Percentiles rank a stretch among this genome's conserved stretches.
These are phyloP conservation scores for Melanargia galathea DNA, from an alignment of 2,888 invertebrate genomes.

Conservation along the genomic window DNA sequence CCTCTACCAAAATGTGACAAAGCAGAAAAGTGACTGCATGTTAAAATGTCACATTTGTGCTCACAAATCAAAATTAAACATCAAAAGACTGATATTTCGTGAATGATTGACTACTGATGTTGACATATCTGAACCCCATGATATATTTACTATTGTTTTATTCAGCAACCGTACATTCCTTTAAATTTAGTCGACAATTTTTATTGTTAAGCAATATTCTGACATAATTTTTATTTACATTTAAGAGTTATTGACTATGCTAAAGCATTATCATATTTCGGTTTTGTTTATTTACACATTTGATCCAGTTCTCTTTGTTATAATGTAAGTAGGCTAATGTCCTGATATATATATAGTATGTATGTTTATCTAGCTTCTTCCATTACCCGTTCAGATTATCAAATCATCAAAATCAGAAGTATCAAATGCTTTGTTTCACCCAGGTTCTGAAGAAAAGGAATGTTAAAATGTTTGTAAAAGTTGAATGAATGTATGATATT, in stretches of 20 bases:
- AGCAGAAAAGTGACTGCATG: constrained; percentile 46
- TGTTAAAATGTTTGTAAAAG: too few species aligned
- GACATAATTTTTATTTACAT: constrained; percentile 22
- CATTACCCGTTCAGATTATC: constrained; percentile 13
- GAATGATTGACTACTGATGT: constrained; percentile 37
- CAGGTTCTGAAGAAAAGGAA: too few species aligned
- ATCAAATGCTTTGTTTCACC: too few species aligned
- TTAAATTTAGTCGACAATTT: constrained; percentile 30
- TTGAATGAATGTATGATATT: too few species aligned
- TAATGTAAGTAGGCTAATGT: constrained; percentile 17
- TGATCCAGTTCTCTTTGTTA: constrained; percentile 23
- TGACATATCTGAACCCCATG: constrained; percentile 41
- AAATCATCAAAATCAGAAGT: too few species aligned
- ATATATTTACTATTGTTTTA: constrained; percentile 14
- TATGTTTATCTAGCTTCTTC: constrained; percentile 16
- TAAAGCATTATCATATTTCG: constrained; percentile 25
- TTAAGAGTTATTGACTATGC: constrained; percentile 25
- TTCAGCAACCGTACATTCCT: constrained; percentile 38
- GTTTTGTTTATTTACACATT: constrained; percentile 21
- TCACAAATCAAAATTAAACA: constrained; percentile 42
- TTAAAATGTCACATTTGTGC: constrained; percentile 43
- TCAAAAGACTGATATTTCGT: constrained; percentile 51
- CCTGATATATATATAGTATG: background rate
- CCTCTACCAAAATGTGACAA: constrained; percentile 78
- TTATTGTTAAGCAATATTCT: constrained; percentile 28